Evolutionary conservation across 2,888 invertebrate species (phyloP).

Genomic region (Andricus curvator): DNA sequence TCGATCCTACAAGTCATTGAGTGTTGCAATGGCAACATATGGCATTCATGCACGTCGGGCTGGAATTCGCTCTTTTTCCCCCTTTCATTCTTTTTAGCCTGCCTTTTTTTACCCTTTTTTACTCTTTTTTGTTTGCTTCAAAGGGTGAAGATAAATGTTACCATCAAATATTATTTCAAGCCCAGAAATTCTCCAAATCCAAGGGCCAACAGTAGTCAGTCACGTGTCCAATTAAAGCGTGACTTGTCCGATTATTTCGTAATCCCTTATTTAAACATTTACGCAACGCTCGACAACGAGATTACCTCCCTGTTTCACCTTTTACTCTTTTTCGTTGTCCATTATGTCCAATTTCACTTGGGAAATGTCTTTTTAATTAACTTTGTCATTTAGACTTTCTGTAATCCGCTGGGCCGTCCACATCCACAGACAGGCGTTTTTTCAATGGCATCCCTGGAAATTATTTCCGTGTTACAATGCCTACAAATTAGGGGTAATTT

Average conservation of each 20-base stretch:
- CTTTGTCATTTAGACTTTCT: neutral
- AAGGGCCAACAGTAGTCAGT: slow-evolving; percentile 15
- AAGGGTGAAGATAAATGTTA: slow-evolving; percentile 18
- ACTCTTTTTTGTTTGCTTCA: slow-evolving; percentile 14
- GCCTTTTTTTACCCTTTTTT: too few relatives aligned
- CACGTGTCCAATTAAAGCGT: slow-evolving; percentile 37
- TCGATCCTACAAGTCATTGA: slow-evolving; percentile 41
- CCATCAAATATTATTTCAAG: slow-evolving; percentile 35
- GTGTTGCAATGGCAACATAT: slow-evolving; percentile 40
- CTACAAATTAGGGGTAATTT: too few relatives aligned
- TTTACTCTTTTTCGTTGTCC: neutral
- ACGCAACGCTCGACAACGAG: slow-evolving; percentile 27
- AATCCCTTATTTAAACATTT: slow-evolving; percentile 39
- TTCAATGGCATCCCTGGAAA: neutral
- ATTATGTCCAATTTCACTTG: neutral
- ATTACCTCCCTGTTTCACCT: slow-evolving; percentile 17
- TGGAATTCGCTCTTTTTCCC: slow-evolving; percentile 16
- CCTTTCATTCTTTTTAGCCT: too few relatives aligned
- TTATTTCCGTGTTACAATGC: too few relatives aligned
- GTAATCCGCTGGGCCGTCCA: neutral
- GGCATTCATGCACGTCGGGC: slow-evolving; percentile 27
- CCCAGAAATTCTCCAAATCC: neutral
- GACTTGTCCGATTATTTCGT: slow-evolving; percentile 36
- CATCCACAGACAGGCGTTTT: neutral
- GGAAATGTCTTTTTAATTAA: neutral